phyloP scores from a whole-genome alignment of 2,888 invertebrate genomes.

The Drosophila fulvimacula region DNA sequence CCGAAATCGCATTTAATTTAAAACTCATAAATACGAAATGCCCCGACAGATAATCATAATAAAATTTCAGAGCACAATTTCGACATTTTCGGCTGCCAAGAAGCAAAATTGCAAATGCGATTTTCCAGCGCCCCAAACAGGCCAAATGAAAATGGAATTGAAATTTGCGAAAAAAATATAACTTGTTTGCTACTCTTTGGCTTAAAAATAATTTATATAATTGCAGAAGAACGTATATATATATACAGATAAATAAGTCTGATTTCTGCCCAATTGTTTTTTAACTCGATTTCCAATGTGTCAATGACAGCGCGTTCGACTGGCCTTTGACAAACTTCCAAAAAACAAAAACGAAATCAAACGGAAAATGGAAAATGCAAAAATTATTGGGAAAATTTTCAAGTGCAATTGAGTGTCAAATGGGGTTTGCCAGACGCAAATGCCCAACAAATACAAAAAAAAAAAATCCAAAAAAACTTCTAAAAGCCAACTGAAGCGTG shows the following conservation, averaged over 20 bases:
- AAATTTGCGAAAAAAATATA: conserved; percentile 15
- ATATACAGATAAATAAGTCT: background rate
- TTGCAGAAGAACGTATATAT: conserved; percentile 35
- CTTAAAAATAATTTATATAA: conserved; percentile 61
- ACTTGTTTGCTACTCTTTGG: conserved; percentile 22
- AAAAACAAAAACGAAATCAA: conserved; percentile 35
- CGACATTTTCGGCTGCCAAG: conserved; percentile 6
- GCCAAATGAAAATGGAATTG: conserved; percentile 49
- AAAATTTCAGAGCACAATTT: conserved; percentile 63
- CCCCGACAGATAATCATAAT: conserved; percentile 70
- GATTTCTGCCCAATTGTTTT: conserved; percentile 10
- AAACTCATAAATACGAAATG: conserved; percentile 81
- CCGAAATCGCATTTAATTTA: conserved; percentile 76
- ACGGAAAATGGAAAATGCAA: conserved; percentile 52
- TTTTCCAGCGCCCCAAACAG: conserved; percentile 27
- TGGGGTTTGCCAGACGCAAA: conserved; percentile 48
- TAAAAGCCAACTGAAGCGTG: conserved; percentile 55
- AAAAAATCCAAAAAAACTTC: conserved; percentile 10
- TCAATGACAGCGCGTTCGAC: conserved; percentile 32
- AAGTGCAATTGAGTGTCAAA: conserved; percentile 74
- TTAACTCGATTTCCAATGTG: conserved; percentile 23
- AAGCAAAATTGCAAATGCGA: conserved; percentile 65
- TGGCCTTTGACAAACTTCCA: conserved; percentile 53
- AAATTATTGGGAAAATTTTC: conserved; percentile 57
- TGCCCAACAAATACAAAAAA: background rate